Evolutionary conservation across 2,888 invertebrate genomes (phyloP), one percentile per base, ranked within the genome.

Genomic region (Catocala sponsa): DNA sequence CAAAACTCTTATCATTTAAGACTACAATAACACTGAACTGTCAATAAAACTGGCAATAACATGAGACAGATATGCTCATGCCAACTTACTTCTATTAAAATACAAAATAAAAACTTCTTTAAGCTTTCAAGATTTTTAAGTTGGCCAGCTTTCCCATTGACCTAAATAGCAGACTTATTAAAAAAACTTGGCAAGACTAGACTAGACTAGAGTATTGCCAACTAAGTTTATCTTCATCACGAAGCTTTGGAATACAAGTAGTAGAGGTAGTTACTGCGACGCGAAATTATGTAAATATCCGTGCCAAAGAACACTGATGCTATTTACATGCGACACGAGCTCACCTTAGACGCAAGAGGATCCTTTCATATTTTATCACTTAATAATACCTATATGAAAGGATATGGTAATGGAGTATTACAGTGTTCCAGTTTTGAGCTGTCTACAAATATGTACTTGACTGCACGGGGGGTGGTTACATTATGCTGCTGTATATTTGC

Each of bases 141-240:
- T 47, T 15, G 48, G 47, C 35, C 15, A 25, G 42, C 33, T 52
- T 47, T 44, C 33, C 12, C 32, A 15, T 11, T 33, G 59, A 48
- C 53, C 53, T 53, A 53, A 53, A 53, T 47, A 53, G 46, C 47
- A 33, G 13, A 43, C 53, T 59, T 59, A 59, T 59, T 53, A 59
- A 59, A 52, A n/a, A 53, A 48, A 53, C 53, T 59, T 59, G 53
- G 53, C 59, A 53, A 32, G 42, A 33, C 11, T 48, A 53, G 53
- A 48, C 9, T 32, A 59, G 33, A 42, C 1, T 9, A 53, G 43
- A n/a, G 9, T 53, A 59, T 53, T 53, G 59, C 59, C 42, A 59
- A 59, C 53, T 42, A 11, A 42, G 7, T 11, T 42, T n/a, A 33
- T 47, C 15, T n/a, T 7, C 32, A 48, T 47, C 52, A 59, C 42